phyloP scores from a whole-genome alignment of 2,113 vertebrate genomes.

The Leucopsar rothschildi region DNA sequence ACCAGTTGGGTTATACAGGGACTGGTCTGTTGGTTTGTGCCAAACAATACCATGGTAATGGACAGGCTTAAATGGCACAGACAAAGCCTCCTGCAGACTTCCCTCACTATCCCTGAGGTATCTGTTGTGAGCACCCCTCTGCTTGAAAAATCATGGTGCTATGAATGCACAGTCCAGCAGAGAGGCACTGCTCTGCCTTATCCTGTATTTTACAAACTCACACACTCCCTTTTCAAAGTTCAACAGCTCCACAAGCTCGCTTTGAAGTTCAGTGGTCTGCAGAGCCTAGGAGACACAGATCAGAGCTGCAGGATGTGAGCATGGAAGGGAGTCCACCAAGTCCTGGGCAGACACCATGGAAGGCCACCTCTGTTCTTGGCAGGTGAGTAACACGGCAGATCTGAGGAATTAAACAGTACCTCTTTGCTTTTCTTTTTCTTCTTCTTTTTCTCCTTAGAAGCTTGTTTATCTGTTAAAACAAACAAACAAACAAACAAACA shows the following conservation, averaged over 20 bases:
- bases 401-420: constrained; percentile 63
- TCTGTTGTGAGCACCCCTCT: background rate
- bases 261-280: background rate
- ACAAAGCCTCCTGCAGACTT: background rate
- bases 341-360: accelerated
- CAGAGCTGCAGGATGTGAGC: background rate
- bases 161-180: background rate
- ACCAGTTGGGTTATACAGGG: background rate
- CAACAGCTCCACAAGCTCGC: background rate
- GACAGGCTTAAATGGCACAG: background rate
- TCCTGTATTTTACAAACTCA: background rate
- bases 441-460: constrained; percentile 91
- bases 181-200: background rate
- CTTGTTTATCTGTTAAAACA: constrained; percentile 76
- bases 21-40: background rate
- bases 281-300: background rate
- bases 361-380: background rate
- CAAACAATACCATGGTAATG: accelerated
- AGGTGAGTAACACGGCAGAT: background rate
- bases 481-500: background rate
- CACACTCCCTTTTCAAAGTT: background rate
- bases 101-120: background rate
- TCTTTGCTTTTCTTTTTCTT: constrained; percentile 92
- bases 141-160: background rate
- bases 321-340: background rate